Base-by-base conservation (phyloP, 2,113 vertebrate species). In the Indri indri region DNA sequence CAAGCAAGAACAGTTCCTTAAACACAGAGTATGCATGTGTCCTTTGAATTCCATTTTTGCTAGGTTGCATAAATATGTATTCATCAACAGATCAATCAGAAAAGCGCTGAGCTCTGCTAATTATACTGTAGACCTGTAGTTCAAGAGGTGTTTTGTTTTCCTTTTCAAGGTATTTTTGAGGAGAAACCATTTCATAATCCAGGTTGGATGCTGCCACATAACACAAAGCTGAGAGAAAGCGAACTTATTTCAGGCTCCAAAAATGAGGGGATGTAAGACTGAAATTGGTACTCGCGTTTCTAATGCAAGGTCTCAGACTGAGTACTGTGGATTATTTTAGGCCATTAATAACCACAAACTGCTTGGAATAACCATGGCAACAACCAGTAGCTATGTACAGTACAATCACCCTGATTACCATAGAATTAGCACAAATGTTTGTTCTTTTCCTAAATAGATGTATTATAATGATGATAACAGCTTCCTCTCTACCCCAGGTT, bases 351-450 rank as follows among this genome's bases (percentile, higher is more conserved):
- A 98, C 97, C 98, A 95, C 98, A 97, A 97, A 97, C 97, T 97
- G 98, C 98, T 98, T 98, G 97, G 97, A 96, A 99, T 99, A 98
- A 98, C 98, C 98, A 99, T 99, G 98, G 98, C 98, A 99, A 99
- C 98, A 97, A 89, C 96, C 97, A 98, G 97, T 89, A 96, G 97
- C 96, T 98, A 98, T 98, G 98, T 98, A 98, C 98, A 98, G 98
- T 98, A 98, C 98, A 99, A 98, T 99, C 98, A 98, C 97, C 96
- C 98, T 99, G 98, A 99, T 99, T 98, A 98, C 98, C 98, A 98
- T 97, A 98, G 98, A 99, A 99, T 99, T 98, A 99, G 85, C 97
- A 98, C 98, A 98, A 98, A 99, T 98, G 99, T 98, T 99, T 98
- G 98, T 99, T 99, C 94, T 95, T 98, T 98, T 98, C 95, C 98